These are phyloP conservation scores for Rhyzopertha dominica DNA, from an alignment of 1,140 invertebrate genomes.

Conservation along the genomic window DNA sequence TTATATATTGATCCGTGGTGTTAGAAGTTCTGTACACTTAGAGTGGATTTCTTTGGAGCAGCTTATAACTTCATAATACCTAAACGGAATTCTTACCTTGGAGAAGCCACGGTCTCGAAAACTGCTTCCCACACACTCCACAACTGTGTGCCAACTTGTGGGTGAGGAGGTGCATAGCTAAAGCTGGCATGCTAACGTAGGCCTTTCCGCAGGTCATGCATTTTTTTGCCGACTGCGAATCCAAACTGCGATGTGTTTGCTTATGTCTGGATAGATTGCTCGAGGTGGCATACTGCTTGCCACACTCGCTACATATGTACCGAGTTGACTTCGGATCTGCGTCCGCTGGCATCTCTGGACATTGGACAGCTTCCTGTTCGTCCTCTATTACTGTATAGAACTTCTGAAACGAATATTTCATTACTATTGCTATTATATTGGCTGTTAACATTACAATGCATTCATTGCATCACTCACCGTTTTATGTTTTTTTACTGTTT, in stretches of 20 bases:
- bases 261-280: conserved; percentile 95
- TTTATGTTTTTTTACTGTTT: too few species aligned
- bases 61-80: too few species aligned
- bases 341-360: conserved; percentile 26
- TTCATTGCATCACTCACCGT: too few species aligned
- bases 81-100: too few species aligned
- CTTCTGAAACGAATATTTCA: conserved; percentile 34
- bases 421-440: too few species aligned
- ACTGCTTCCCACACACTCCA: conserved; percentile 90
- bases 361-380: conserved; percentile 23
- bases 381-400: conserved; percentile 40
- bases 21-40: too few species aligned
- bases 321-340: conserved; percentile 48
- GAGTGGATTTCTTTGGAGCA: too few species aligned
- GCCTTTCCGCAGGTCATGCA: conserved; percentile 93
- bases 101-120: conserved; percentile 95
- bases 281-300: conserved; percentile 94
- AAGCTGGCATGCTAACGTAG: conserved; percentile 95
- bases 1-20: too few species aligned
- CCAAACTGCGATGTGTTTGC: conserved; percentile 91
- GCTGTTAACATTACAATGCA: too few species aligned
- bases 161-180: conserved; percentile 96
- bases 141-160: conserved; percentile 88
- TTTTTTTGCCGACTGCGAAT: conserved; percentile 88
- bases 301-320: conserved; percentile 92